Conservation (phyloP, 2,113 vertebrate genomes). For the Paracanthobrama guichenoti region DNA sequence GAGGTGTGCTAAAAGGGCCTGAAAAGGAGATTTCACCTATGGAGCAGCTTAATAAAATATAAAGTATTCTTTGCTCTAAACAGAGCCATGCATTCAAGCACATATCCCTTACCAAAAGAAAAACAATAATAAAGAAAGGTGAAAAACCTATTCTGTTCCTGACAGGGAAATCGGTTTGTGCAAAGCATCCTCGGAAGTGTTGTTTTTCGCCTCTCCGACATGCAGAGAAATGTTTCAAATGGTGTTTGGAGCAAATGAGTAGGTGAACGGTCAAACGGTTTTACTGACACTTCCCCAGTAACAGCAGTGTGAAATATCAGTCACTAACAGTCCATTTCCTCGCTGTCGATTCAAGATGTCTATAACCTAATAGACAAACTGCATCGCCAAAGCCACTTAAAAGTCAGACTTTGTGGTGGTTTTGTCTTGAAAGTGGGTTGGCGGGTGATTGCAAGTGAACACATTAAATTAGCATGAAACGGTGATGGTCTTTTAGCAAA, state of each 20-base stretch:
- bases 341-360: background rate
- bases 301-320: background rate
- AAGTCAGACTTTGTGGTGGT: background rate
- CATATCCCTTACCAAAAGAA: constrained; percentile 50
- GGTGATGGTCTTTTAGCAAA: background rate
- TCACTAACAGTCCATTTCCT: constrained; percentile 14
- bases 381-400: background rate
- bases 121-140: constrained; percentile 24
- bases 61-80: constrained; percentile 44
- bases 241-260: background rate
- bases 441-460: background rate
- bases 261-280: background rate
- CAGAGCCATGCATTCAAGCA: constrained; percentile 71
- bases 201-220: constrained; percentile 52
- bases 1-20: constrained; percentile 13
- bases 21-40: constrained; percentile 22
- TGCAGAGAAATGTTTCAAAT: background rate
- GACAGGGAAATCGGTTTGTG: constrained; percentile 59
- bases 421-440: background rate
- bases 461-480: background rate
- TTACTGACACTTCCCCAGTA: constrained; percentile 1
- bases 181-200: constrained; percentile 65
- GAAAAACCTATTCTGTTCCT: constrained; percentile 56
- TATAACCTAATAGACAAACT: background rate
- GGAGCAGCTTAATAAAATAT: constrained; percentile 48